Conservation (phyloP, 2,797 vertebrate species). For the Sardinella longiceps region DNA sequence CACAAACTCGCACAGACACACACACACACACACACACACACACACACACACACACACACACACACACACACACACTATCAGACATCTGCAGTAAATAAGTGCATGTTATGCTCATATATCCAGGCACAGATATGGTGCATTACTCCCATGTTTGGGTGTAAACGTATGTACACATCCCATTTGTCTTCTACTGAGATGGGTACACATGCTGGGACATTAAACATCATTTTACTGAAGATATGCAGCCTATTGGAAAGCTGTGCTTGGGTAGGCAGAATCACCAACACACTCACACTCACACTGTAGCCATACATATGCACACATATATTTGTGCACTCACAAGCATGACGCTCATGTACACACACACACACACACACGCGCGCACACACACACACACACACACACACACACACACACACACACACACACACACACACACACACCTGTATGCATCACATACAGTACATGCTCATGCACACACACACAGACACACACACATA, state of each 20-base stretch:
- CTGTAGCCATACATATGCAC: too few species aligned
- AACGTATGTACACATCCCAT: background rate
- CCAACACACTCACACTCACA: too few species aligned
- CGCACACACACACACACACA: background rate
- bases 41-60: background rate
- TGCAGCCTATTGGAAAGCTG: background rate
- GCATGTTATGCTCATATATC: background rate
- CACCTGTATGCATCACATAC: background rate
- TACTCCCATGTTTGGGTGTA: background rate
- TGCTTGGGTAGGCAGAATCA: background rate
- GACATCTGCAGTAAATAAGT: background rate
- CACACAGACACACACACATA: too few species aligned
- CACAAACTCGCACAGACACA: background rate
- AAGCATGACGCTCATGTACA: too few species aligned
- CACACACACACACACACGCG: background rate
- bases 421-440: background rate
- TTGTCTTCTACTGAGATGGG: background rate
- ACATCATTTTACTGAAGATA: background rate
- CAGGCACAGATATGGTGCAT: too few species aligned
- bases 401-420: background rate
- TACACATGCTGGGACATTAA: background rate
- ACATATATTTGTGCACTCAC: too few species aligned
- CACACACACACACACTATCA: background rate
- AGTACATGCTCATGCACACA: too few species aligned
- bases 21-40: constrained; percentile 12